Conservation (phyloP, 1,140 invertebrate genomes). For the Apolygus lucorum region DNA sequence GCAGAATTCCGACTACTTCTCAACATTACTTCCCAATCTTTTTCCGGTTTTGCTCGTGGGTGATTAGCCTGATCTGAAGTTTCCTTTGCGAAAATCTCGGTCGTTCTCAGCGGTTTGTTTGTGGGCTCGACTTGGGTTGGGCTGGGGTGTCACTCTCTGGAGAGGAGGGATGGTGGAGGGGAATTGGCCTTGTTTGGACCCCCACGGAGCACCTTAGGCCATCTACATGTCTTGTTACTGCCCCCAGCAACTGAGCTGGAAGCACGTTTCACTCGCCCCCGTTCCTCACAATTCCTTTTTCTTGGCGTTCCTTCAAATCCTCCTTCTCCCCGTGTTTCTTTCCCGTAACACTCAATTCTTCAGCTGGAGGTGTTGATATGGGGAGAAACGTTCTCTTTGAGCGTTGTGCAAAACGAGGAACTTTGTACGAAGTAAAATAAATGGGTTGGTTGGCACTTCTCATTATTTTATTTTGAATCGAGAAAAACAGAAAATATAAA, state of each 20-base stretch:
- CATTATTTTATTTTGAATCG: no score
- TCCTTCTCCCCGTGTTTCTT: neutral
- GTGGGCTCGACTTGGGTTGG: neutral
- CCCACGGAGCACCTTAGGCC: slow-evolving; percentile 8
- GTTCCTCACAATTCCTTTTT: neutral
- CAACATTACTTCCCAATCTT: no score
- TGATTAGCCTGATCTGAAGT: neutral
- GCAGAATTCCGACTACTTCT: no score
- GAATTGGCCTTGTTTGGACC: slow-evolving; percentile 20
- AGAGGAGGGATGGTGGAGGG: neutral
- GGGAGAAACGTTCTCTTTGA: no score
- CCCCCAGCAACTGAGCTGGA: slow-evolving; percentile 4
- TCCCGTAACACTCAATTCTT: no score
- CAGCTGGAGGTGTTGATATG: no score
- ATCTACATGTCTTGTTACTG: slow-evolving; percentile 23
- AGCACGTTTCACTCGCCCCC: slow-evolving; percentile 9
- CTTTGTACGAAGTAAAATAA: no score
- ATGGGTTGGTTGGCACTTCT: no score
- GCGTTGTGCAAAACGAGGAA: no score
- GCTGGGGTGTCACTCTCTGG: no score
- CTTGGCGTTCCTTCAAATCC: neutral
- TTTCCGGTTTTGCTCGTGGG: no score
- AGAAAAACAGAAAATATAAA: no score
- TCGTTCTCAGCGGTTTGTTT: slow-evolving; percentile 12
- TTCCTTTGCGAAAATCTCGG: neutral